Evolutionary conservation across 2,797 vertebrate species (phyloP).

Genomic region (Scyliorhinus canicula): DNA sequence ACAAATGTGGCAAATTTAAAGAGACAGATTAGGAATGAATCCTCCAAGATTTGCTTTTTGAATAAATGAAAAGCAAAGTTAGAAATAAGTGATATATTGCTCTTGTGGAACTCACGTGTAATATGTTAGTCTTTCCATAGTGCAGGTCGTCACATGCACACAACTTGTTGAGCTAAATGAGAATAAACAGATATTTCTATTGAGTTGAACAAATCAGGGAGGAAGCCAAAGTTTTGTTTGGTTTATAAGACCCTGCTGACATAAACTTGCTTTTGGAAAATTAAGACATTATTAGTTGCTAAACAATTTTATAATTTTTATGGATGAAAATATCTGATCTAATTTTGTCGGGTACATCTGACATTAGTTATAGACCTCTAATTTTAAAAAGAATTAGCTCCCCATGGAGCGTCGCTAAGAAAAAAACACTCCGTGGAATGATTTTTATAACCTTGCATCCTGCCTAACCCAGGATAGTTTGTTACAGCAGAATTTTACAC

Average conservation of each 20-base stretch:
- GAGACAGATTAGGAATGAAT: background rate
- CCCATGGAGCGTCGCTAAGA: background rate
- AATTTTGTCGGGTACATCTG: background rate
- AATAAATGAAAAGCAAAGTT: background rate
- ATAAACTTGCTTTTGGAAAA: background rate
- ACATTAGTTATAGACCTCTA: background rate
- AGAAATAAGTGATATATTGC: background rate
- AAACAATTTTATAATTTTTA: background rate
- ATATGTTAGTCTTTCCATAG: background rate
- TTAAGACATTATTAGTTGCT: background rate
- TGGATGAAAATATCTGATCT: background rate
- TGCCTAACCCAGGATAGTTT: slow-evolving; percentile 9
- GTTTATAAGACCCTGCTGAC: background rate
- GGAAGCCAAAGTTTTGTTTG: background rate
- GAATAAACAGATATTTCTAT: background rate
- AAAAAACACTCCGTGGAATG: background rate
- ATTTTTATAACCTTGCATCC: slow-evolving; percentile 31
- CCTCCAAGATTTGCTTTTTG: background rate
- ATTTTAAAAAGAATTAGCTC: background rate
- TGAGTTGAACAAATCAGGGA: background rate
- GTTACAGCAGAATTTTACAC: background rate
- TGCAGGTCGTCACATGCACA: background rate
- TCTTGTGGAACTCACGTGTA: background rate
- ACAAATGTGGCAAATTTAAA: background rate
- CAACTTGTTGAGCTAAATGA: background rate